Percentiles rank a stretch among this genome's conserved stretches.
These are phyloP conservation scores for Ictalurus furcatus DNA, from an alignment of 2,113 vertebrate genomes.

Conservation along the genomic window DNA sequence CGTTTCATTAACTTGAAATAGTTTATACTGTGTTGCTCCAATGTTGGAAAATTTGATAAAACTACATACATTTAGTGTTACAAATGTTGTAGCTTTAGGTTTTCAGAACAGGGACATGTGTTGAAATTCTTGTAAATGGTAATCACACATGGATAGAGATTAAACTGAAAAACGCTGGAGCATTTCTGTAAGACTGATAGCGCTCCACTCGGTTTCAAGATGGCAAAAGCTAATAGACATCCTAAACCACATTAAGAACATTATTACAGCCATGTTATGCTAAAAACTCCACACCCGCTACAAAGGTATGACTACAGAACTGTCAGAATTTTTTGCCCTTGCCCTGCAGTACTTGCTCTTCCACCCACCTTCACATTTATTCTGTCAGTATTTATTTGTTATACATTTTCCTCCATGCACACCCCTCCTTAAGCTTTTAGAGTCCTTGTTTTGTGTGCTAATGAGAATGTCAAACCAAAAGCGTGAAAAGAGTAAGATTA, in stretches of 20 bases:
- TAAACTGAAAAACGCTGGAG: not conserved
- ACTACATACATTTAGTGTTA: not conserved
- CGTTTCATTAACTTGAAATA: not conserved
- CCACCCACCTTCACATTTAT: not conserved
- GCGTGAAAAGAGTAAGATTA: constrained; percentile 18
- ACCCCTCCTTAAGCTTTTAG: not conserved
- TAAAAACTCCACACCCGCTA: not conserved
- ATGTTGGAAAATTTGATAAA: not conserved
- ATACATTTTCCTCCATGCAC: not conserved
- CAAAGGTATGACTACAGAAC: not conserved
- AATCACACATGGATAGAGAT: not conserved
- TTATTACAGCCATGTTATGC: constrained; percentile 17
- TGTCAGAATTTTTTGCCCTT: not conserved
- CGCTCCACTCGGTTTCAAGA: not conserved
- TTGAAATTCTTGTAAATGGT: not conserved
- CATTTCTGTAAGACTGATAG: not conserved
- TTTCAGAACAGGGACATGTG: not conserved
- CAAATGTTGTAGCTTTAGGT: not conserved
- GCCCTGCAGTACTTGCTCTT: not conserved
- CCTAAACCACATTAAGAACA: not conserved
- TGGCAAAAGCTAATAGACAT: not conserved
- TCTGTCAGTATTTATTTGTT: not conserved
- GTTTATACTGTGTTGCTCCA: not conserved
- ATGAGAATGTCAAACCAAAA: not conserved
- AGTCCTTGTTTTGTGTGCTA: not conserved